These are phyloP conservation scores for Echinarachnius parma DNA, from an alignment of 53 echinoderm and acorn worm species.

Conservation along the genomic window DNA sequence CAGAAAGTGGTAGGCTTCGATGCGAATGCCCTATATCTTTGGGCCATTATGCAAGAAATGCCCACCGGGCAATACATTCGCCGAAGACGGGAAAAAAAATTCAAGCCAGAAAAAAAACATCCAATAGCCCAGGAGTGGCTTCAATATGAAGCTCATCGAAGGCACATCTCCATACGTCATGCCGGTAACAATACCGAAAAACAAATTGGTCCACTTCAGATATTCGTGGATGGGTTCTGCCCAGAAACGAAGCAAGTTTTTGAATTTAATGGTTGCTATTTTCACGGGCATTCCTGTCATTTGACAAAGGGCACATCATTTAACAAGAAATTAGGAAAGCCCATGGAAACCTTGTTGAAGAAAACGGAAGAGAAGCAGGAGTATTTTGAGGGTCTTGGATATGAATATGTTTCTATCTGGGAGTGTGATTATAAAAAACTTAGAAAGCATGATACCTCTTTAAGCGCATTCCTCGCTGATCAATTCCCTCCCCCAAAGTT, in stretches of 20 bases:
- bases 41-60: constrained; percentile 61
- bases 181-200: constrained; percentile 37
- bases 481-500: neutral
- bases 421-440: neutral
- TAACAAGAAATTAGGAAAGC: neutral
- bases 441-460: neutral
- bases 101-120: constrained; percentile 23
- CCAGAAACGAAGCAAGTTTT: constrained; percentile 42
- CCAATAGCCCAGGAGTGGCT: constrained; percentile 12
- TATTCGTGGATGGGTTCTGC: constrained; percentile 55
- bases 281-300: constrained; percentile 44
- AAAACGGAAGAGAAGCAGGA: constrained; percentile 17
- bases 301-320: constrained; percentile 4
- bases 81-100: constrained; percentile 18
- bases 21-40: constrained; percentile 63
- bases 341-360: neutral
- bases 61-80: constrained; percentile 49
- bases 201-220: constrained; percentile 18
- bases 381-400: constrained; percentile 11
- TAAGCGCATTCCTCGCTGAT: neutral
- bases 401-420: no score
- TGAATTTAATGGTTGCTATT: constrained; percentile 60
- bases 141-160: neutral
- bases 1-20: constrained; percentile 56
- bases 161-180: constrained; percentile 15